phyloP scores from a whole-genome alignment of 2,888 invertebrate species.

The Carcina quercana region DNA sequence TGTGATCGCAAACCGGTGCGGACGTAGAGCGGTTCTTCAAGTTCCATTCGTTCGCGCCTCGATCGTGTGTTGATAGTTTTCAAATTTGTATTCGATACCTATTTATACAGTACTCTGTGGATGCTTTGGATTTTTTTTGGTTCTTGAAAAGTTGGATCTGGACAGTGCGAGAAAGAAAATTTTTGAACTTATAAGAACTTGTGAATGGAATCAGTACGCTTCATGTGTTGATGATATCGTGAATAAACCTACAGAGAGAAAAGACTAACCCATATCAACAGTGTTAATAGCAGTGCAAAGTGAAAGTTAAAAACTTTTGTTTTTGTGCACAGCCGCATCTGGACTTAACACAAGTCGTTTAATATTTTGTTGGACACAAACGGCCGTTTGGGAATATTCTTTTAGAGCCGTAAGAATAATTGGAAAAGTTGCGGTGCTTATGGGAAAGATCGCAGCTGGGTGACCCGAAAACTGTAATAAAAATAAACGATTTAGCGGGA shows the following conservation, averaged over 20 bases:
- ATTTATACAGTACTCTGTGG: not conserved
- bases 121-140: not conserved
- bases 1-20: slow-evolving; percentile 43
- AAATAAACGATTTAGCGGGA: slow-evolving; percentile 55
- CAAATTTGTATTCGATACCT: not conserved
- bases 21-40: slow-evolving; percentile 38
- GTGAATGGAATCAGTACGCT: slow-evolving; percentile 22
- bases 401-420: slow-evolving; percentile 41
- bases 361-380: slow-evolving; percentile 24
- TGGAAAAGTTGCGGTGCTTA: slow-evolving; percentile 53
- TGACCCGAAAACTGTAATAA: slow-evolving; percentile 57
- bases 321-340: slow-evolving; percentile 32
- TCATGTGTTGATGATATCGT: slow-evolving; percentile 35
- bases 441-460: slow-evolving; percentile 57
- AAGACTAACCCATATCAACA: slow-evolving; percentile 55
- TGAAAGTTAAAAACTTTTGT: slow-evolving; percentile 56
- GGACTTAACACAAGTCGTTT: slow-evolving; percentile 34
- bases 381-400: slow-evolving; percentile 32
- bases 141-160: slow-evolving; percentile 22
- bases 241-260: slow-evolving; percentile 39
- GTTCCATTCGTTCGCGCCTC: slow-evolving; percentile 36
- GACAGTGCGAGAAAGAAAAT: slow-evolving; percentile 27
- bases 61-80: slow-evolving; percentile 50
- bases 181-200: slow-evolving; percentile 21
- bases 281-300: slow-evolving; percentile 45